Evolutionary conservation across 53 echinoderm and acorn worm genomes (phyloP), one percentile per base, ranked within the genome.

Genomic region (Stichopus horrens): DNA sequence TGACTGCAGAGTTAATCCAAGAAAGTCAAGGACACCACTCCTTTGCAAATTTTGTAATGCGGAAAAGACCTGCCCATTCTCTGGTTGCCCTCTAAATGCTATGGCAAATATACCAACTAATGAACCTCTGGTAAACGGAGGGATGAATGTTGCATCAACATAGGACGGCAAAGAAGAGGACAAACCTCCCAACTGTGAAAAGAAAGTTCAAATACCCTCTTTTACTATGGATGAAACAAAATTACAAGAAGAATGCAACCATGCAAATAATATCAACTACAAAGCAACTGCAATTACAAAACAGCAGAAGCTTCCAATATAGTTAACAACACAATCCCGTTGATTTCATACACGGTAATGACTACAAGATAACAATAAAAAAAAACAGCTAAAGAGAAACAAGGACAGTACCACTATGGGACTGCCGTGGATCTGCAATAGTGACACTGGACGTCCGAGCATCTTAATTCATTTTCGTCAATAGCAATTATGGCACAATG

Each of bases 121-220:
- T 52, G 79, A 79, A 19, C 55, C 79, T 4, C n/a, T 0, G 53
- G 18, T 79, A 20, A 55, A 79, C 3, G 79, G 79, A 54, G 79
- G 79, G 18, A 79, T 18, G 5, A 79, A 79, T 1, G 79, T 55
- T 13, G 79, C 79, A 54, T 79, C 54, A 7, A 53, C 53, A 18
- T 54, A 79, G n/a, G 79, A 54, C 16, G 79, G 79, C 14, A 79
- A 19, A 10, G 54, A 79, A 18, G 79, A 52, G 19, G 79, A 79
- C 54, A 79, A 13, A 7, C 53, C 79, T 6, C 0, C 7, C 51
- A 79, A 53, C 79, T 79, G 55, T 52, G 37, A 37, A 23, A 9
- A 75, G 4, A 75, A 11, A 21, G 19, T 23, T 10, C 20, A 75
- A 37, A 37, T 37, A 1, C 37, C 37, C 37, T 2, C 2, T 2